phyloP scores from a whole-genome alignment of 1,140 invertebrate genomes.

The Lerema accius region DNA sequence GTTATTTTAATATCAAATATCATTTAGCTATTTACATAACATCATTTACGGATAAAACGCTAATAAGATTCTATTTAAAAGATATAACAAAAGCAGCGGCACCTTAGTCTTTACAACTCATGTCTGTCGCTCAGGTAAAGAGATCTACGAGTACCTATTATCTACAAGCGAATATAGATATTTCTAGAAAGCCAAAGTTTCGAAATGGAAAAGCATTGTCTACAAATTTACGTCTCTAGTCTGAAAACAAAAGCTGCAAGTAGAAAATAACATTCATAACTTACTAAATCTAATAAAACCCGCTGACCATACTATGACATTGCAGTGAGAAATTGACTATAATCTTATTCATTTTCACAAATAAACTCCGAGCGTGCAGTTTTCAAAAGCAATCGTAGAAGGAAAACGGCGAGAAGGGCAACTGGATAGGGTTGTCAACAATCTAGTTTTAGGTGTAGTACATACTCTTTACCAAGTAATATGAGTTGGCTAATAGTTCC shows the following conservation, averaged over 20 bases:
- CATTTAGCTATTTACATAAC: too few species aligned
- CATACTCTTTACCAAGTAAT: too few species aligned
- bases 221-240: not conserved
- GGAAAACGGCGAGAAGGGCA: constrained; percentile 31
- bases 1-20: too few species aligned
- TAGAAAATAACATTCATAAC: constrained; percentile 13
- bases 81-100: too few species aligned
- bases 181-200: not conserved
- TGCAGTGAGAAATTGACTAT: constrained; percentile 35
- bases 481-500: too few species aligned
- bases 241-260: not conserved
- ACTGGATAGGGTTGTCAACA: constrained; percentile 17
- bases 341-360: constrained; percentile 36
- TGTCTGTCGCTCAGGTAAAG: too few species aligned
- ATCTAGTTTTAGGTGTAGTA: too few species aligned
- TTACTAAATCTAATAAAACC: constrained; percentile 30
- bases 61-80: too few species aligned
- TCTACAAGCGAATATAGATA: too few species aligned
- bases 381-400: constrained; percentile 33
- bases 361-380: constrained; percentile 33
- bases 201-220: not conserved
- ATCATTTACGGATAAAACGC: too few species aligned
- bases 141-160: too few species aligned
- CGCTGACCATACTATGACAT: constrained; percentile 31
- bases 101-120: too few species aligned